Conservation (phyloP, 2,888 invertebrate genomes). For the Drosophila paramelanica region DNA sequence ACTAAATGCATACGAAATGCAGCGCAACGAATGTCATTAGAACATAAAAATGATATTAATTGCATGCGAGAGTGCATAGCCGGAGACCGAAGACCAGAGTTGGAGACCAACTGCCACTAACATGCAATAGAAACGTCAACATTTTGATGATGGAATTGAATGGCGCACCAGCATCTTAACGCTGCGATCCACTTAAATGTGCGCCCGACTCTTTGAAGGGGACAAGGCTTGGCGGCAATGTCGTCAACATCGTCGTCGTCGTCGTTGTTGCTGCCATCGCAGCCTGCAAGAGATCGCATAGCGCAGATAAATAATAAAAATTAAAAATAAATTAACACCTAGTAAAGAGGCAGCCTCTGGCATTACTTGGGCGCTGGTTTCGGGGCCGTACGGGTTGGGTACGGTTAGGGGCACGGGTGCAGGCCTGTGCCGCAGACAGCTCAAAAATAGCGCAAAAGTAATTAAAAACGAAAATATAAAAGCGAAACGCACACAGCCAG, state of each 20-base stretch:
- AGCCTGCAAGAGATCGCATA: conserved; percentile 58
- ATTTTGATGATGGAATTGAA: conserved; percentile 65
- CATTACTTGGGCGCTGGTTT: conserved; percentile 40
- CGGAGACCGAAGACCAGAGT: conserved; percentile 23
- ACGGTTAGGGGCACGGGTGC: conserved; percentile 12
- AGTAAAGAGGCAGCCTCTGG: conserved; percentile 71
- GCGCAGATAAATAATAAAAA: conserved; percentile 82
- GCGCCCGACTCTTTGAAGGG: conserved; percentile 24
- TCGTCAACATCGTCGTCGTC: conserved; percentile 11
- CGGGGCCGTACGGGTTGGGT: not conserved
- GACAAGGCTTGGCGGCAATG: conserved; percentile 13
- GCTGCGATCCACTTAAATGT: conserved; percentile 55
- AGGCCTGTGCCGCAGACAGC: conserved; percentile 57
- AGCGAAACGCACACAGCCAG: conserved; percentile 53
- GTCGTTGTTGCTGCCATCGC: conserved; percentile 27
- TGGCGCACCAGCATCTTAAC: conserved; percentile 33
- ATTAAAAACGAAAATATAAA: conserved; percentile 78
- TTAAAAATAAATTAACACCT: conserved; percentile 83
- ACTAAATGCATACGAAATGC: conserved; percentile 81
- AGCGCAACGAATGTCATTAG: conserved; percentile 83
- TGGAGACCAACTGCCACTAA: conserved; percentile 31
- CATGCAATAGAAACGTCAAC: conserved; percentile 76
- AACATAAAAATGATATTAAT: conserved; percentile 83
- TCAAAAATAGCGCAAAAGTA: conserved; percentile 80
- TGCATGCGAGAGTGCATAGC: conserved; percentile 73